Evolutionary conservation across 1,140 invertebrate species (phyloP), one percentile per base, ranked within the genome.

Genomic region (Platyscapa corneri): DNA sequence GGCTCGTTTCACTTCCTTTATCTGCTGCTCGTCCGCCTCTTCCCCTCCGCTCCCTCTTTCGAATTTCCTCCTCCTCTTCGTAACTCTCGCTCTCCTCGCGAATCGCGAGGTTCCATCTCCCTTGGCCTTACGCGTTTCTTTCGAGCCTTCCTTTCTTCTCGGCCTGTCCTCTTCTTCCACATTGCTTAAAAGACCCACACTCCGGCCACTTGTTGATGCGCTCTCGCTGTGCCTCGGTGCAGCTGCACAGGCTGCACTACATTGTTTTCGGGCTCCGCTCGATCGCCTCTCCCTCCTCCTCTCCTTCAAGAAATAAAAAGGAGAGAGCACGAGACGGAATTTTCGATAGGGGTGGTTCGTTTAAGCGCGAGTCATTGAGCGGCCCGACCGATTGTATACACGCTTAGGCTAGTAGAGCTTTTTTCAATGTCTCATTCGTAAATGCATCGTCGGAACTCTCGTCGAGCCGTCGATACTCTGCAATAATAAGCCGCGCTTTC

Each of bases 191-290:
- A 83, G 81, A 34, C 81, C 70, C 53, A 46, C 65, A 70, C 42
- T 42, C 53, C 70, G 27, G 34, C 70, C 67, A 75, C 81, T 83
- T 83, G 81, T 83, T 60, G 81, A 75, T 83, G 80, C 72, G 70
- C 70, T 83, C 34, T 75, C 79, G 56, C 49, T 16, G 37, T 39
- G 67, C 37, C 37, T 74, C 70, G 23, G 10, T 42, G 70, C 37
- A 74, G 37, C 67, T 72, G 67, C 67, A 39, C 67, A 23, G 12
- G 70, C 18, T 34, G 67, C 53, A 30, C 53, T 34, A 42, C 78
- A 80, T 80, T 80, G 60, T 80, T 42, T 65, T 64, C 56, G 56
- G 56, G 27, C 34, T 49, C 37, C 34, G 23, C 8, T 65, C 30
- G 8, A 42, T 42, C 14, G 32, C 32, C 32, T 32, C 53, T 7